Base-by-base conservation (phyloP, 2,888 invertebrate genomes). In the Agrochola lychnidis region DNA sequence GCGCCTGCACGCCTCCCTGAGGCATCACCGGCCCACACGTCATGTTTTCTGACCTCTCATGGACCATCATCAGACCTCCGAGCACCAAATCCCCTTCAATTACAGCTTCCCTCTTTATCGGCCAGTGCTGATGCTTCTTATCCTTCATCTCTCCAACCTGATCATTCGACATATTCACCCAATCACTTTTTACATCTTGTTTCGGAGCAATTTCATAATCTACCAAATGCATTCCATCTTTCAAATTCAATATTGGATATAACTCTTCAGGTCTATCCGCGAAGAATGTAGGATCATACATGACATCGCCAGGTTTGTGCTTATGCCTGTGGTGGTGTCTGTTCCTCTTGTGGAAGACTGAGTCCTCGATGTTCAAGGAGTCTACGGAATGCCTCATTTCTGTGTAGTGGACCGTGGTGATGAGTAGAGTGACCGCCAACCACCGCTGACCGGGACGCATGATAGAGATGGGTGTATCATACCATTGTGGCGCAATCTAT, bases 1-100 rank as follows among this genome's bases (percentile, higher is more conserved):
- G 95, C 0, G 99, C 99, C 90, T 98, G 98, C 10, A 98, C 97
- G 0, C 98, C 98, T 2, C 99, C 99, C 94, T 99, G 99, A 0
- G 99, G 99, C 99, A 99, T 99, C 63, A 99, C 98, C 1, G 98
- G 98, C 0, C 99, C 99, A 91, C 99, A 99, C 3, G 98, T 98
- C 91, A 98, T 97, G 67, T 97, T 97, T 88, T 99, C 99, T 87
- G 98, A 98, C 42, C 99, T 97, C 90, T 99, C 99, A 92, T 99
- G 99, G 0, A 99, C 97, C 97, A 99, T 99, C 98, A 99, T 99
- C 67, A 99, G 95, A 0, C 99, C 99, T 9, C 99, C 99, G 2
- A 99, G 97, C 14, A 99, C 97, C 64, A 99, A 97, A 91, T 99
- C 98, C 0, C 99, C 99, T 92, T 99, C 98, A 67, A 99, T 98